Evolutionary conservation across 2,797 vertebrate species (phyloP).

Genomic region (Ceyx erithaca): DNA sequence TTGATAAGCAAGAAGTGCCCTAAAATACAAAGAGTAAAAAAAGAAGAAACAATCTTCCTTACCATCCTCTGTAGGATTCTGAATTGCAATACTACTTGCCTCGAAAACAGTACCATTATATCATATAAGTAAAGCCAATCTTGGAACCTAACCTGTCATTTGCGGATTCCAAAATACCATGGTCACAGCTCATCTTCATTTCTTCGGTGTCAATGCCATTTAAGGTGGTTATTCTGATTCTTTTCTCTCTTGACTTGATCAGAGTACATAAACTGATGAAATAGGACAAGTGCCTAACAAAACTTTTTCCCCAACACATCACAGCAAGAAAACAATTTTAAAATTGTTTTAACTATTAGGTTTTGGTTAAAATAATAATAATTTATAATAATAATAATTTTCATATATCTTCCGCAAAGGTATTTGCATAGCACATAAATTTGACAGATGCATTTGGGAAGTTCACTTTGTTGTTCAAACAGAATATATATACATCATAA

Average conservation of each 20-base stretch:
- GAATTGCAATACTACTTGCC: background rate
- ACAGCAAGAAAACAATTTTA: background rate
- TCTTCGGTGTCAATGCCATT: fast-evolving
- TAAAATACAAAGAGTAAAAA: background rate
- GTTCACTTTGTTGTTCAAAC: background rate
- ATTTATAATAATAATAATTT: background rate
- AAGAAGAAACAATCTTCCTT: background rate
- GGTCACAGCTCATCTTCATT: background rate
- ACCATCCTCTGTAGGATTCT: background rate
- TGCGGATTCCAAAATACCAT: background rate
- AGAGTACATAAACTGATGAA: background rate
- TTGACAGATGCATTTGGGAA: slow-evolving; percentile 10
- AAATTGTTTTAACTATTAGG: background rate
- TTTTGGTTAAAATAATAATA: background rate
- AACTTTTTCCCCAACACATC: background rate
- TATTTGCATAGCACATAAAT: slow-evolving; percentile 28
- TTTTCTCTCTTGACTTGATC: background rate
- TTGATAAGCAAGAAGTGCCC: background rate
- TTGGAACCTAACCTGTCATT: background rate
- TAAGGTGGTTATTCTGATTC: background rate
- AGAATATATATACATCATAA: background rate
- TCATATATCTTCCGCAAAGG: background rate
- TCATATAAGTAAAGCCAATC: background rate
- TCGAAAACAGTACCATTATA: background rate
- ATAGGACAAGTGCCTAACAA: background rate